These are phyloP conservation scores for Vanessa atalanta DNA, from an alignment of 1,140 invertebrate genomes.

Conservation along the genomic window DNA sequence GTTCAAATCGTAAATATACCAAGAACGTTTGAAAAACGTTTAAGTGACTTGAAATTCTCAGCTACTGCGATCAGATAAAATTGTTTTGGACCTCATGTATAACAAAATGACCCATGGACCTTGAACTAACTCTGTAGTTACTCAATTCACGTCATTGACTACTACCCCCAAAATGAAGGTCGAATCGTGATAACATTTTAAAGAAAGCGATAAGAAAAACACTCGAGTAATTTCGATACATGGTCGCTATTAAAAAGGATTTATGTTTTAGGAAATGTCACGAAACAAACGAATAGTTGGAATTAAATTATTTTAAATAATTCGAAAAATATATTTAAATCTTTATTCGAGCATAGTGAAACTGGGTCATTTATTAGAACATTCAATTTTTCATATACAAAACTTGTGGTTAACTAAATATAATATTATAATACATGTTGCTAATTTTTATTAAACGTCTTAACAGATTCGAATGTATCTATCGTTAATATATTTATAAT, in stretches of 20 bases:
- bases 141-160: slow-evolving; percentile 24
- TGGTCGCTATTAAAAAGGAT: slow-evolving; percentile 9
- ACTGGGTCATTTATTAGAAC: too few species aligned
- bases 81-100: slow-evolving; percentile 52
- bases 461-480: too few species aligned
- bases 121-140: slow-evolving; percentile 52
- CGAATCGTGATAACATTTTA: slow-evolving; percentile 14
- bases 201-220: slow-evolving; percentile 14
- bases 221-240: slow-evolving; percentile 3
- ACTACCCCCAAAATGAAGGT: slow-evolving; percentile 44
- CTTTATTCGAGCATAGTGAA: background rate
- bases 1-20: slow-evolving; percentile 13
- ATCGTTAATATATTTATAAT: too few species aligned
- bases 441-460: too few species aligned
- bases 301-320: background rate
- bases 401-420: too few species aligned
- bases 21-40: slow-evolving; percentile 30
- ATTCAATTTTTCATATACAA: too few species aligned
- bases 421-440: too few species aligned
- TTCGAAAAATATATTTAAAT: background rate
- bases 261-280: background rate
- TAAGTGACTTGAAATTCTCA: slow-evolving; percentile 38
- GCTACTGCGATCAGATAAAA: slow-evolving; percentile 53
- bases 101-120: slow-evolving; percentile 58
- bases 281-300: background rate